A percentile compares a stretch with the other conserved stretches of the same genome.
Conservation (phyloP, 2,797 vertebrate species). For the Paedocypris micromegethes region DNA sequence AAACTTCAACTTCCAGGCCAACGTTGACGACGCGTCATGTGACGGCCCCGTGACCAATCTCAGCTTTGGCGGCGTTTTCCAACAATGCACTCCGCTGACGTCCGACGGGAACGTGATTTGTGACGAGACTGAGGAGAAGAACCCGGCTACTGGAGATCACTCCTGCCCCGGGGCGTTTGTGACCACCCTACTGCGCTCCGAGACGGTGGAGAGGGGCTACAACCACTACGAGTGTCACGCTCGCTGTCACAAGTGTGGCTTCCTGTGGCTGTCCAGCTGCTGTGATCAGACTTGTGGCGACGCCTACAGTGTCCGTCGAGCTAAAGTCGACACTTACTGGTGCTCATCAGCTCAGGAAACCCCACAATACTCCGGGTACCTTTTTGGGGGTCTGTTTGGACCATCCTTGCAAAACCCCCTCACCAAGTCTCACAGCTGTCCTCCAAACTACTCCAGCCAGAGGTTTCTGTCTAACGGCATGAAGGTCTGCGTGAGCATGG, state of each 20-base stretch:
- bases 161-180: conserved; percentile 69
- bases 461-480: conserved; percentile 72
- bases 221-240: conserved; percentile 67
- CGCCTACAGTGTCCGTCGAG: conserved; percentile 67
- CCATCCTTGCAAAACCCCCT: conserved; percentile 60
- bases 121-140: conserved; percentile 69
- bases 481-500: conserved; percentile 75
- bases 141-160: conserved; percentile 71
- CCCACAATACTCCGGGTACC: conserved; percentile 65
- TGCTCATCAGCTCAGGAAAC: conserved; percentile 56
- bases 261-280: conserved; percentile 51
- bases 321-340: conserved; percentile 75
- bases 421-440: conserved; percentile 72
- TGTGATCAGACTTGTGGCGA: conserved; percentile 67
- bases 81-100: conserved; percentile 61
- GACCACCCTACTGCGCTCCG: conserved; percentile 63
- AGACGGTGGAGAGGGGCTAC: conserved; percentile 72
- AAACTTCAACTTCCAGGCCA: conserved; percentile 89
- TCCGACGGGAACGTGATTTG: conserved; percentile 63
- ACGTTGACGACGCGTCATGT: conserved; percentile 77
- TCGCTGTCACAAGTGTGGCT: conserved; percentile 35
- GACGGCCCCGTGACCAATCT: conserved; percentile 74
- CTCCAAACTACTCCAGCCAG: conserved; percentile 60
- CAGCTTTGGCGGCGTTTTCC: conserved; percentile 83
- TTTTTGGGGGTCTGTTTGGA: conserved; percentile 85